phyloP scores from a whole-genome alignment of 1,140 invertebrate species.

The Anoplophora glabripennis region DNA sequence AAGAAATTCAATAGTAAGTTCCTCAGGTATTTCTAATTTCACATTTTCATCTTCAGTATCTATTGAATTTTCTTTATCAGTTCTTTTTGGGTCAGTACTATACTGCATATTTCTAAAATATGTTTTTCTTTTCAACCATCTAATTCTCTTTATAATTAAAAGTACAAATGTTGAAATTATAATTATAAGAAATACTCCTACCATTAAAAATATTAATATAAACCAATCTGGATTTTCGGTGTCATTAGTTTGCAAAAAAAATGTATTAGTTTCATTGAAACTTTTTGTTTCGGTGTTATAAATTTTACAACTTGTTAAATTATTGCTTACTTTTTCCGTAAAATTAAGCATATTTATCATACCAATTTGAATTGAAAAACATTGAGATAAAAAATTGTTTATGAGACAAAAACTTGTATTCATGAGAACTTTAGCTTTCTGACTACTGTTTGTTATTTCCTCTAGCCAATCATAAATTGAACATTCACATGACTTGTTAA shows the following conservation, averaged over 20 bases:
- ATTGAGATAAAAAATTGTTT: conserved; percentile 56
- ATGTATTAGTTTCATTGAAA: conserved; percentile 47
- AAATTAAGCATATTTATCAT: conserved; percentile 63
- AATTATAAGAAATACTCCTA: conserved; percentile 52
- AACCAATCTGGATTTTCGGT: conserved; percentile 25
- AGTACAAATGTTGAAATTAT: conserved; percentile 52
- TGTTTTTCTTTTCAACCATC: conserved; percentile 57
- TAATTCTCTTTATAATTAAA: conserved; percentile 52
- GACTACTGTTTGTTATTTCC: conserved; percentile 48
- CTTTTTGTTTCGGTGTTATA: conserved; percentile 48
- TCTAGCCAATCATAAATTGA: conserved; percentile 57
- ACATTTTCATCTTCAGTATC: conserved; percentile 51
- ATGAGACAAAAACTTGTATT: conserved; percentile 63
- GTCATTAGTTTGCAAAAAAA: conserved; percentile 32
- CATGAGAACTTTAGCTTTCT: conserved; percentile 50
- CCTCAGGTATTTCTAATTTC: conserved; percentile 66
- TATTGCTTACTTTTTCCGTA: conserved; percentile 57
- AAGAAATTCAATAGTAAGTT: conserved; percentile 70
- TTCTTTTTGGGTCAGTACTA: conserved; percentile 33
- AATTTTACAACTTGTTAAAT: conserved; percentile 51
- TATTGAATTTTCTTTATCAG: conserved; percentile 50
- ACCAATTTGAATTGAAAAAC: conserved; percentile 62
- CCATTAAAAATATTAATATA: conserved; percentile 40
- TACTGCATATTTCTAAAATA: conserved; percentile 47
- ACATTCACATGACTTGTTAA: conserved; percentile 61